Evolutionary conservation across 2,797 vertebrate genomes (phyloP).

Genomic region (Tokudaia muenninki): DNA sequence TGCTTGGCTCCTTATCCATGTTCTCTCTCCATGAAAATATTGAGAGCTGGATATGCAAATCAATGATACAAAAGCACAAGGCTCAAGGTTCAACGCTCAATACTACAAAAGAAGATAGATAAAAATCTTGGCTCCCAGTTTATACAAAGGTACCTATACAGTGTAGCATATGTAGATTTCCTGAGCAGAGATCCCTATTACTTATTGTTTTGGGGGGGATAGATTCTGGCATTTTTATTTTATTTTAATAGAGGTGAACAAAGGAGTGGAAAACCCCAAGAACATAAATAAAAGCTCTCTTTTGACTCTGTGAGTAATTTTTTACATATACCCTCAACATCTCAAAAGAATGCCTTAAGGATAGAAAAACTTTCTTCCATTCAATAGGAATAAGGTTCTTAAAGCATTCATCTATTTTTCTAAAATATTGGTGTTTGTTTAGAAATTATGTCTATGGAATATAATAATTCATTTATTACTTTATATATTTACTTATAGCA

Average conservation of each 20-base stretch:
- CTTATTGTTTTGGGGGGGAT: neutral
- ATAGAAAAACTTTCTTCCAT: conserved; percentile 7
- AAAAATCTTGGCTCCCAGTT: neutral
- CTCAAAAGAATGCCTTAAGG: neutral
- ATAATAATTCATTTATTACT: neutral
- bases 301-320: neutral
- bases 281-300: neutral
- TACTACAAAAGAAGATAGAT: neutral
- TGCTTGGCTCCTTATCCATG: neutral
- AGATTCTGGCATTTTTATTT: neutral
- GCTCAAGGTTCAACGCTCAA: neutral
- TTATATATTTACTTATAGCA: neutral
- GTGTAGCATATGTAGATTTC: neutral
- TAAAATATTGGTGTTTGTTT: conserved; percentile 49
- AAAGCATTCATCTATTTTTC: neutral
- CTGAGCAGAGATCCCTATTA: neutral
- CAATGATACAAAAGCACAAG: neutral
- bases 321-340: neutral
- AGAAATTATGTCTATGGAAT: conserved; percentile 30
- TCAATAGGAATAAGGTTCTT: neutral
- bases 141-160: neutral
- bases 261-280: neutral
- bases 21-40: neutral
- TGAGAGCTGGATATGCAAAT: neutral
- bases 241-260: conserved; percentile 19